phyloP scores from a whole-genome alignment of 2,888 invertebrate genomes.

The Adelphocoris suturalis region DNA sequence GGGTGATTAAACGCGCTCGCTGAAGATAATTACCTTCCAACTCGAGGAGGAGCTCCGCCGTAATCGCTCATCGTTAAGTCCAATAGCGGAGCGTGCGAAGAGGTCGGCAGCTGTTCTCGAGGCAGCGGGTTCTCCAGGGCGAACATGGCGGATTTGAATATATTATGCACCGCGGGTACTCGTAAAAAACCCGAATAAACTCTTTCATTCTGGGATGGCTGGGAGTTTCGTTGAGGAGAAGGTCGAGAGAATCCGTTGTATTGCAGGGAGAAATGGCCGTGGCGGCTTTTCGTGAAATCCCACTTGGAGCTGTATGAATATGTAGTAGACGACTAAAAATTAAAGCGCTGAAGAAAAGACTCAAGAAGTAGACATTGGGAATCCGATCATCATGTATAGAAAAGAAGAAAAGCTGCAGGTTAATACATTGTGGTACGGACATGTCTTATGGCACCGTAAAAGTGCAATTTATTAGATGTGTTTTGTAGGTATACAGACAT shows the following conservation, averaged over 20 bases:
- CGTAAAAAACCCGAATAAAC: constrained; percentile 19
- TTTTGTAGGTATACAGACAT: no score
- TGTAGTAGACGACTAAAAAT: no score
- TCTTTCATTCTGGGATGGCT: not conserved
- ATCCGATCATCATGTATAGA: no score
- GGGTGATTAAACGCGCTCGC: constrained; percentile 43
- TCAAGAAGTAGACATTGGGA: no score
- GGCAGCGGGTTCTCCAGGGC: not conserved
- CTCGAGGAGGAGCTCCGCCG: not conserved
- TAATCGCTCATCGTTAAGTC: constrained; percentile 66
- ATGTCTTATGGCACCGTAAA: no score
- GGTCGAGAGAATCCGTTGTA: not conserved
- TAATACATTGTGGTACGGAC: no score
- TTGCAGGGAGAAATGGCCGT: not conserved
- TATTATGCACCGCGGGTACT: constrained; percentile 13
- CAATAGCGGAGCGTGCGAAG: constrained; percentile 54
- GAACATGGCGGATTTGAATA: constrained; percentile 58
- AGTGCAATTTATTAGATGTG: no score
- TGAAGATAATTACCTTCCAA: constrained; percentile 42
- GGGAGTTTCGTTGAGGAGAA: not conserved
- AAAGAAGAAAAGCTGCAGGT: no score
- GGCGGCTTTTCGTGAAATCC: no score
- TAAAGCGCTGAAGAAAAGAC: no score
- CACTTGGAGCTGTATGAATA: no score
- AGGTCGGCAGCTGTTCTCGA: constrained; percentile 34